These are phyloP conservation scores for Saguinus imperator DNA, from an alignment of 2,113 vertebrate genomes.

Conservation along the genomic window DNA sequence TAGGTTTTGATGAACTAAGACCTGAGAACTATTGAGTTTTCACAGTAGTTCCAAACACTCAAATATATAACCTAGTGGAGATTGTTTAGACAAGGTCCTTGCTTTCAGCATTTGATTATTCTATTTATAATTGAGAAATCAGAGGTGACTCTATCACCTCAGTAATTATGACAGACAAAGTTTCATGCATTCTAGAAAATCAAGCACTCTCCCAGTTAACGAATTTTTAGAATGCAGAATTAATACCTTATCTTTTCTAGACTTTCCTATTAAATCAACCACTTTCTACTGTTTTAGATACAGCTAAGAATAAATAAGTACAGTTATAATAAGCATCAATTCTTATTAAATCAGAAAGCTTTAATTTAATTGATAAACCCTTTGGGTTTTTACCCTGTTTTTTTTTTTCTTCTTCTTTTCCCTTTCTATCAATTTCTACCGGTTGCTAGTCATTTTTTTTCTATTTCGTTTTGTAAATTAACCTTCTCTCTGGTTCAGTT, in stretches of 20 bases:
- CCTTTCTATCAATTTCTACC: not conserved
- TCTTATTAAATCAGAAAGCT: not conserved
- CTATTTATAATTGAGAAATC: not conserved
- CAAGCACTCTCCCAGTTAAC: not conserved
- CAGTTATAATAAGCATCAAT: not conserved
- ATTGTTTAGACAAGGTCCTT: not conserved
- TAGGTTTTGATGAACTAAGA: not conserved
- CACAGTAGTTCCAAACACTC: not conserved
- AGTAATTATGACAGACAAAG: not conserved
- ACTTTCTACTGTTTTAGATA: not conserved
- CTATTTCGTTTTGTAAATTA: conserved; percentile 6
- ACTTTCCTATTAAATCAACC: not conserved
- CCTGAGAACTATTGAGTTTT: not conserved
- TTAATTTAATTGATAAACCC: not conserved
- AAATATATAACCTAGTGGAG: not conserved
- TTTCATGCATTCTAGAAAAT: not conserved
- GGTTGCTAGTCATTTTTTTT: not conserved
- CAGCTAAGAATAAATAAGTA: not conserved
- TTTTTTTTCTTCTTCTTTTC: not conserved
- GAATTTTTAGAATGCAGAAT: not conserved
- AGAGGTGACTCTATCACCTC: not conserved
- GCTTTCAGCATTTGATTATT: not conserved
- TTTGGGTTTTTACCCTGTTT: not conserved
- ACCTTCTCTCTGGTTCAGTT: not conserved
- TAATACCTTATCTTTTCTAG: not conserved